Base-by-base conservation (phyloP, 1,140 invertebrate genomes). In the Kradibia gibbosae region DNA sequence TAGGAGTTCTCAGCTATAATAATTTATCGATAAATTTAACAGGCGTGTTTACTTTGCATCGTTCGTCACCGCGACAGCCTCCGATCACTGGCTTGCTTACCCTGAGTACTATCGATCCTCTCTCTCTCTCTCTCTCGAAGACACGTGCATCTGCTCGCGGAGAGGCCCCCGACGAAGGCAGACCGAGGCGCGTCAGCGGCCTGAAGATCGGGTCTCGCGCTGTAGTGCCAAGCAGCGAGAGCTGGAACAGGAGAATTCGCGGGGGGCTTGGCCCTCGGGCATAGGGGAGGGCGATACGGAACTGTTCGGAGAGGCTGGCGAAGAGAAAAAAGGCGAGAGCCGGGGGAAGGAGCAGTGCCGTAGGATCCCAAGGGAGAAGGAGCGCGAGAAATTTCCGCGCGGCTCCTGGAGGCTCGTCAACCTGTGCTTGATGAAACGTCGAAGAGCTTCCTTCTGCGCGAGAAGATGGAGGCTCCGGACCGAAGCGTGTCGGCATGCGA, bases 171-270 rank as follows among this genome's bases (percentile, higher is more conserved):
- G n/a, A n/a, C n/a, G n/a, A n/a, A n/a, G n/a, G 15, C 50, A 8
- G 22, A 39, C 3, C 13, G 11, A 10, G 39, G 17, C 25, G 34
- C n/a, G 42, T 48, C 42, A 72, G n/a, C 25, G n/a, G n/a, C 70
- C 13, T 60, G 55, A 62, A 36, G 74, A n/a, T 76, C 36, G 74
- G 74, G 55, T 76, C 74, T 62, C 55, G 78, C 65, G 81, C 83
- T 82, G 80, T 83, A 83, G 81, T 86, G n/a, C 84, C 84, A 86
- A 87, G 85, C 86, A 84, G 83, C 60, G 82, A 78, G 57, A 48
- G n/a, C 53, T 10, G 72, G 20, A 53, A 25, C n/a, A 55, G 31
- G 50, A n/a, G n/a, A 50, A 50, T 72, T 72, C 31, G 48, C 36
- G 74, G 31, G 62, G 28, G 39, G 31, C 31, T 13, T 15, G 60